Evolutionary conservation across 2,797 vertebrate species (phyloP), one percentile per base, ranked within the genome.

Genomic region (Xiphorhynchus erythropygius): DNA sequence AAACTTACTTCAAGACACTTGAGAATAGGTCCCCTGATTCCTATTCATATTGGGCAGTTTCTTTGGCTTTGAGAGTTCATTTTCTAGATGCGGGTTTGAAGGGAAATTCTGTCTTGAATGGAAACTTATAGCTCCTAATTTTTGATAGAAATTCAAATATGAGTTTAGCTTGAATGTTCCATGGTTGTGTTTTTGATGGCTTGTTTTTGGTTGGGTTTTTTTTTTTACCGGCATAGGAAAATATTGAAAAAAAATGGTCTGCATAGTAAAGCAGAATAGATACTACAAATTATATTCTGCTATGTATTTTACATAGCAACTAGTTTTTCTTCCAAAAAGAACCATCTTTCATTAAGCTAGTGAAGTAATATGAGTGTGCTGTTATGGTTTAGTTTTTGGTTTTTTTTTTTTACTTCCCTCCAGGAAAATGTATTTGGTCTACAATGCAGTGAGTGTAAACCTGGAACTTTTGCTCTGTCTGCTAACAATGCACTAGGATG

Each of bases 341-440:
- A 41, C 23, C 3, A 35, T 50, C 33, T 83, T 84, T 47, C 10
- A 37, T 89, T 91, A 37, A n/a, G 11, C 11, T 65, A 71, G 13
- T 19, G 50, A 71, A 37, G 10, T 27, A 60, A 71, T 28, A 25
- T 18, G 13, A 84, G 2, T 47, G 14, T 67, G 11, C 7, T 83
- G 4, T 28, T 76, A 18, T 4, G 1, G 32, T 41, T n/a, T 53
- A 53, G 39, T 69, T 65, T 76, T 57, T 33, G 14, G 24, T 52
- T 81, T 28, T 32, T 32, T 32, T 32, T 56, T 87, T 42, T 13
- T 2, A 30, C 18, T 85, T 64, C 80, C 27, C 39, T 57, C 5
- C 83, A 99, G 99, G 98, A 97, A 57, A 99, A 99, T 1, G 99
- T 99, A 32, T 92, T 98, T 8, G 99, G 99, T 6, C 97, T 96